These are phyloP conservation scores for Turritopsis dohrnii DNA, from an alignment of 30 jellyfish, hydroid and myxozoan species.

Conservation along the genomic window DNA sequence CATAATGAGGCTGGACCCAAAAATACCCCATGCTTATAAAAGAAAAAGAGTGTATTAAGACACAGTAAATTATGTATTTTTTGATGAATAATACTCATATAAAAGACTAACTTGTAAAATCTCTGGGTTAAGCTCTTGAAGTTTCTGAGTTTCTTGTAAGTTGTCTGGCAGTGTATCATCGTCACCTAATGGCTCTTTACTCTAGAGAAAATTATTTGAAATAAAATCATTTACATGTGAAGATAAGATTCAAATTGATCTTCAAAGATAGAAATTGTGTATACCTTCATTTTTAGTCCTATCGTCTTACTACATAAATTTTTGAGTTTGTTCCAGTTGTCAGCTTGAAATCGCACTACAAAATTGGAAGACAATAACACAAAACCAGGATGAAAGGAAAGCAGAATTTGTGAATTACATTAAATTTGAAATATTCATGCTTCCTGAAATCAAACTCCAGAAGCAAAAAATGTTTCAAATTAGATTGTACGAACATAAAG, in stretches of 20 bases:
- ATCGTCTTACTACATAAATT: constrained; percentile 83
- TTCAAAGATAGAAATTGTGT: not conserved
- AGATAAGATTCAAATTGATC: not conserved
- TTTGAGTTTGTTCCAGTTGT: constrained; percentile 80
- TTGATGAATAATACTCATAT: no score
- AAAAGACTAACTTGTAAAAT: constrained; percentile 38
- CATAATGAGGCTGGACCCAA: no score
- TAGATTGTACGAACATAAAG: no score
- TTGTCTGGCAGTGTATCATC: constrained; percentile 40
- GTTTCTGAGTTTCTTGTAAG: constrained; percentile 23
- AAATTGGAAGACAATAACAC: not conserved
- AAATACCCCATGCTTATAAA: no score
- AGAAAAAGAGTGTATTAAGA: no score
- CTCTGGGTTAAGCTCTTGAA: constrained; percentile 54
- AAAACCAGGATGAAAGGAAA: not conserved
- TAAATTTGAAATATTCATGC: not conserved
- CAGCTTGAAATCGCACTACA: constrained; percentile 86
- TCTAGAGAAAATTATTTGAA: constrained; percentile 20
- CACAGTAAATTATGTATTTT: no score
- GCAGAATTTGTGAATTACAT: not conserved
- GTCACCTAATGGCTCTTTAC: constrained; percentile 73
- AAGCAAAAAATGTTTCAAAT: no score
- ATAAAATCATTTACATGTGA: not conserved
- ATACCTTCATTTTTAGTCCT: constrained; percentile 89
- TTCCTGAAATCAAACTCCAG: not conserved